A percentile compares a stretch with the other conserved stretches of the same genome.
Conservation (phyloP, 2,888 invertebrate genomes). For the Heliconius charithonia region DNA sequence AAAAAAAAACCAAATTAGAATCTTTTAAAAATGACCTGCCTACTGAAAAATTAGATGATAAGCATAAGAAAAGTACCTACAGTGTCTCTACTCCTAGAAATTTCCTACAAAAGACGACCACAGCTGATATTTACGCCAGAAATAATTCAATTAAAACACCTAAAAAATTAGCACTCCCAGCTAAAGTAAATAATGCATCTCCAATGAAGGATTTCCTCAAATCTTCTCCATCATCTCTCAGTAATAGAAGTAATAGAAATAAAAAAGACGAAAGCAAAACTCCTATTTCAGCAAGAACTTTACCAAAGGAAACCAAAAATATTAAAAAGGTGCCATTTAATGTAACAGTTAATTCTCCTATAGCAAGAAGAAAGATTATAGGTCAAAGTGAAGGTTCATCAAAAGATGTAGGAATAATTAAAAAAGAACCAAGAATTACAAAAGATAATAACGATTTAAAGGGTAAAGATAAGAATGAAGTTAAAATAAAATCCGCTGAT, state of each 20-base stretch:
- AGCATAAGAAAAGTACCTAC: conserved; percentile 57
- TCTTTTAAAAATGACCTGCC: conserved; percentile 57
- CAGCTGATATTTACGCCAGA: conserved; percentile 70
- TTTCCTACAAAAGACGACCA: conserved; percentile 61
- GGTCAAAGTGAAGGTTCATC: conserved; percentile 45
- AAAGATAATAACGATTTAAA: not conserved
- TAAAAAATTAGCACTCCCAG: conserved; percentile 56
- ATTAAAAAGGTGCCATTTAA: conserved; percentile 58
- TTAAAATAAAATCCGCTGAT: conserved; percentile 36
- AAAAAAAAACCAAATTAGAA: conserved; percentile 53
- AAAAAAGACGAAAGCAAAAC: conserved; percentile 28
- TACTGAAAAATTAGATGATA: conserved; percentile 60
- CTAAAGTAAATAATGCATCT: conserved; percentile 54
- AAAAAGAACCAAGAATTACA: conserved; percentile 11
- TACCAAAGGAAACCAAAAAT: conserved; percentile 48
- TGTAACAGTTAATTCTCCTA: conserved; percentile 71
- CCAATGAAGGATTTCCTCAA: conserved; percentile 69
- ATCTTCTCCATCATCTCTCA: conserved; percentile 64
- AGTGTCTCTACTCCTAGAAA: conserved; percentile 64
- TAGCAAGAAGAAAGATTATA: conserved; percentile 56
- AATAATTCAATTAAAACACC: conserved; percentile 60
- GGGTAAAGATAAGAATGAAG: not conserved
- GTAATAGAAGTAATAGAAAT: conserved; percentile 44
- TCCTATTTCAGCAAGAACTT: conserved; percentile 44
- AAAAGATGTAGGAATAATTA: conserved; percentile 42